These are phyloP conservation scores for Candidula unifasciata DNA, from an alignment of 2,888 invertebrate species.

Conservation along the genomic window DNA sequence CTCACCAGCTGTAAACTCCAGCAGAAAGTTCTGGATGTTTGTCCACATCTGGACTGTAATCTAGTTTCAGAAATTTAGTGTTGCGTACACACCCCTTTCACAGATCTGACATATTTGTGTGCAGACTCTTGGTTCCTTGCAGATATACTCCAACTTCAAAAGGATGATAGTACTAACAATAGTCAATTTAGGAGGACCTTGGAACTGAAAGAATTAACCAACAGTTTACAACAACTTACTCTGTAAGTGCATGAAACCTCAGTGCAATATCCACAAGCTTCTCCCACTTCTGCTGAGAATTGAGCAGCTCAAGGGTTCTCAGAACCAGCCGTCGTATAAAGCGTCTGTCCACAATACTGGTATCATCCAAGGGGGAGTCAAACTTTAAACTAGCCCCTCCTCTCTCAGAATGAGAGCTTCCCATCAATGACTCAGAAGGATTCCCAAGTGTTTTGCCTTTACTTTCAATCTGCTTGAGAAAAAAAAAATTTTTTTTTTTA, in stretches of 20 bases:
- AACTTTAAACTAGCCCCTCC: constrained; percentile 76
- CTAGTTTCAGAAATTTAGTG: too few relatives aligned
- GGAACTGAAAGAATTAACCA: too few relatives aligned
- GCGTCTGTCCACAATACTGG: constrained; percentile 69
- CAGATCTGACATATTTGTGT: too few relatives aligned
- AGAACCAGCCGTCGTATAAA: constrained; percentile 72
- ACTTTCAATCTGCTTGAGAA: constrained; percentile 60
- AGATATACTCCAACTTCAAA: too few relatives aligned
- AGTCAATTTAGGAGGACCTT: too few relatives aligned
- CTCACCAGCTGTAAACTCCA: too few relatives aligned
- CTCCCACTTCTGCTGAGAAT: constrained; percentile 76
- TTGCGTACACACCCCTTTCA: too few relatives aligned
- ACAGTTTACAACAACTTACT: constrained; percentile 63
- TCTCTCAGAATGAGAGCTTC: constrained; percentile 67
- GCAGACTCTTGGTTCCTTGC: too few relatives aligned
- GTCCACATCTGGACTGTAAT: too few relatives aligned
- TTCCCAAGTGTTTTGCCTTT: constrained; percentile 63
- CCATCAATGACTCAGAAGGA: constrained; percentile 71
- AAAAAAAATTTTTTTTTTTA: neutral
- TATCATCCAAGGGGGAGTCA: constrained; percentile 75
- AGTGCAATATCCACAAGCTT: constrained; percentile 76
- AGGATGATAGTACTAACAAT: too few relatives aligned
- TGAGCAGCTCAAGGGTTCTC: constrained; percentile 73
- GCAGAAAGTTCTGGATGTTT: too few relatives aligned
- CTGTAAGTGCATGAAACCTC: constrained; percentile 75